Base-by-base conservation (phyloP, 1,140 invertebrate genomes). In the Tyrophagus putrescentiae region DNA sequence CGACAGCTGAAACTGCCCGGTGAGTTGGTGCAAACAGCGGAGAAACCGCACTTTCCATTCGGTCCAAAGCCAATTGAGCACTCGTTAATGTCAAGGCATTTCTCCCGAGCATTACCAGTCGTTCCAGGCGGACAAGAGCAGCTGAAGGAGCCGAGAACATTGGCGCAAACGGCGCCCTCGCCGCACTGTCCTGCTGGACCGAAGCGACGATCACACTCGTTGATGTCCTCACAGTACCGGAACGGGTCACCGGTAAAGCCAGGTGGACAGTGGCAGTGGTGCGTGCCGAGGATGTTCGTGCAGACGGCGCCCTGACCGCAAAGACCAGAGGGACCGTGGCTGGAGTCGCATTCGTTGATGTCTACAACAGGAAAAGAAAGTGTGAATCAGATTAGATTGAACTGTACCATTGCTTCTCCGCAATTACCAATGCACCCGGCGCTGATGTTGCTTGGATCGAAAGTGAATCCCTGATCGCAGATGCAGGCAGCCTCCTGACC, bases 401-500 rank as follows among this genome's bases (percentile, higher is more conserved):
- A 48, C 21, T 21, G 13, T 41, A 57, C 23, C 29, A 23, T 4
- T n/a, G 27, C 13, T 41, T 5, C 6, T 41, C 11, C 25, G 16
- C 42, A 16, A 18, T 72, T 67, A 83, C 81, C 82, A 60, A 89
- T 80, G 69, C 89, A 93, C 59, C 88, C 88, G 36, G 85, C 85
- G 0, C 83, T 77, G 60, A 92, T 85, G 67, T 93, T 85, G 60
- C 76, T 81, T 0, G 88, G 88, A 74, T 91, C 82, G 68, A 87
- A 93, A 1, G 85, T 90, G 85, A 87, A 93, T 0, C 89, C 89
- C 25, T 64, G 45, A 68, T 94, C 85, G 68, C 89, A 94, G 45
- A 91, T 84, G 65, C 89, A 94, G 67, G 87, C 90, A 1, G 87
- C 87, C 71, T 91, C 87, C 44, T 82, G 78, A 31, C 85, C 86